These are phyloP conservation scores for Fragum sueziense DNA, from an alignment of 2,888 invertebrate species.

Conservation along the genomic window DNA sequence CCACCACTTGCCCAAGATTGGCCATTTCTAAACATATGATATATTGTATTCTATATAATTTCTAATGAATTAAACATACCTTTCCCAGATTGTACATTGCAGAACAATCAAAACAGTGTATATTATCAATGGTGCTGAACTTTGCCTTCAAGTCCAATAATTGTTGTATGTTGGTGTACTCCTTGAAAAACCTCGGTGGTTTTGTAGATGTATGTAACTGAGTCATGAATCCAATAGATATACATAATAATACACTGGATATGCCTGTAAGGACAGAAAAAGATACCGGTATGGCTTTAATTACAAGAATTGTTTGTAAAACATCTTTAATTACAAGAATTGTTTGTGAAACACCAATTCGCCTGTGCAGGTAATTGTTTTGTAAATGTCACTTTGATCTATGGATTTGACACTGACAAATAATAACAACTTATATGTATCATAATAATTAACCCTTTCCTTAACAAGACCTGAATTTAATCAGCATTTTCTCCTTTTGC, in stretches of 20 bases:
- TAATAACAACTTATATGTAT: too few species aligned
- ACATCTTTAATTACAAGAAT: not conserved
- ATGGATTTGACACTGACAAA: too few species aligned
- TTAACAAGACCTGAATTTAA: too few species aligned
- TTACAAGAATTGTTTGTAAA: too few species aligned
- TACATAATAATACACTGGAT: conserved; percentile 67
- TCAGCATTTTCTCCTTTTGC: too few species aligned
- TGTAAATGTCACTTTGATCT: too few species aligned
- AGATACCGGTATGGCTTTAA: not conserved
- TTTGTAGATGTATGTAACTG: conserved; percentile 73
- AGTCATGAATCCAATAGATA: conserved; percentile 70
- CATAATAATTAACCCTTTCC: too few species aligned
- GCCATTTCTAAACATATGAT: too few species aligned
- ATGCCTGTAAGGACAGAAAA: conserved; percentile 58
- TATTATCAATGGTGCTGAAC: conserved; percentile 72
- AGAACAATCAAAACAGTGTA: conserved; percentile 76
- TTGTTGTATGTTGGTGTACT: conserved; percentile 76
- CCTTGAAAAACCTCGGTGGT: conserved; percentile 77
- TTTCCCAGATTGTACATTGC: conserved; percentile 67
- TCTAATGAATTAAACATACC: conserved; percentile 53
- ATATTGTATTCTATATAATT: too few species aligned
- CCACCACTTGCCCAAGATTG: too few species aligned
- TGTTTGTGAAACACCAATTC: not conserved
- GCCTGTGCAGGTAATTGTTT: too few species aligned
- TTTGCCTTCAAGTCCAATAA: conserved; percentile 77